Evolutionary conservation across 2,113 vertebrate genomes (phyloP).

Genomic region (Clinocottus analis): DNA sequence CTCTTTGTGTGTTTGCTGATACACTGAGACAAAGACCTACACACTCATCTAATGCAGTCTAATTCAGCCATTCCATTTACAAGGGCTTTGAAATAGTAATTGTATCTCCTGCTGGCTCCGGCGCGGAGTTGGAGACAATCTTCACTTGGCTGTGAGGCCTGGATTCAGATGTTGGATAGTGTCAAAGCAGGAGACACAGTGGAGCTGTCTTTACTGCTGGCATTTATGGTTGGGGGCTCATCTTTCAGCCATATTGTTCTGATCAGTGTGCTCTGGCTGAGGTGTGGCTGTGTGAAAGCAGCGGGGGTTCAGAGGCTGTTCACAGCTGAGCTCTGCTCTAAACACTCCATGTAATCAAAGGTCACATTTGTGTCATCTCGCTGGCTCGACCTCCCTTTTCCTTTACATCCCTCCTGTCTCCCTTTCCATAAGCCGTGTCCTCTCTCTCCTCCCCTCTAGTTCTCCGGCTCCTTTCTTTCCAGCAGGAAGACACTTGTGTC

Average conservation of each 20-base stretch:
- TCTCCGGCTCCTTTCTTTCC: slow-evolving; percentile 60
- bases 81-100: slow-evolving; percentile 70
- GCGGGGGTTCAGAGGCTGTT: slow-evolving; percentile 56
- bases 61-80: slow-evolving; percentile 71
- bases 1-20: slow-evolving; percentile 26
- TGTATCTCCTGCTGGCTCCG: slow-evolving; percentile 65
- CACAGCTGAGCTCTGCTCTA: slow-evolving; percentile 56
- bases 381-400: slow-evolving; percentile 48
- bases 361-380: slow-evolving; percentile 76
- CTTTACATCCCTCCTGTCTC: slow-evolving; percentile 61
- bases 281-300: slow-evolving; percentile 77
- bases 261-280: slow-evolving; percentile 68
- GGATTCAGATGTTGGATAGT: slow-evolving; percentile 72
- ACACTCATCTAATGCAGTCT: slow-evolving; percentile 64
- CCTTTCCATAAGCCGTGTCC: slow-evolving; percentile 48
- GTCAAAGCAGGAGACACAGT: slow-evolving; percentile 71
- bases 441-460: slow-evolving; percentile 55
- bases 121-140: slow-evolving; percentile 45
- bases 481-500: slow-evolving; percentile 80
- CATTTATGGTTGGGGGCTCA: slow-evolving; percentile 71
- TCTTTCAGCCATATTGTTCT: slow-evolving; percentile 82
- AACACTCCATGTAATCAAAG: slow-evolving; percentile 76
- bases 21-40: slow-evolving; percentile 52
- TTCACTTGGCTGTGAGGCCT: slow-evolving; percentile 63
- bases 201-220: slow-evolving; percentile 76